These are phyloP conservation scores for Lucilia cuprina DNA, from an alignment of 1,140 invertebrate genomes.

Conservation along the genomic window DNA sequence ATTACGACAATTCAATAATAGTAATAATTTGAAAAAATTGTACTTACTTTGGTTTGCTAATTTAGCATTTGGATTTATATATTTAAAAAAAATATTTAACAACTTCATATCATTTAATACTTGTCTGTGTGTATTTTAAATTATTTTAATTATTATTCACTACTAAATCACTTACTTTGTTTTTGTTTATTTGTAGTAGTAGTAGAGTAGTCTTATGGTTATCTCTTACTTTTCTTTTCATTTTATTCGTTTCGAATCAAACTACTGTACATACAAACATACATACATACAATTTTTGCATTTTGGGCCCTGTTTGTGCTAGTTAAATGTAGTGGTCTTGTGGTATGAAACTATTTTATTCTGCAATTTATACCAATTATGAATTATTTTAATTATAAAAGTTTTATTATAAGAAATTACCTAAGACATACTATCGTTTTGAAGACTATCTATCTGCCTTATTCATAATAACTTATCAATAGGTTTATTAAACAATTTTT, in stretches of 20 bases:
- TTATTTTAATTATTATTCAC: slow-evolving; percentile 1
- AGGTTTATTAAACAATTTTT: too few relatives aligned
- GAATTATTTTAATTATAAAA: too few relatives aligned
- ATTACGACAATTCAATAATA: slow-evolving; percentile 62
- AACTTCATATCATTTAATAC: not conserved
- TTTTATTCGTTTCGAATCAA: not conserved
- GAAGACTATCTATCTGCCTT: too few relatives aligned
- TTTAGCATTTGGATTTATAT: not conserved
- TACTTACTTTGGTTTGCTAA: slow-evolving; percentile 50
- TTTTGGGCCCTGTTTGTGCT: slow-evolving; percentile 18
- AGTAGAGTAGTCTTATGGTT: not conserved
- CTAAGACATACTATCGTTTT: too few relatives aligned
- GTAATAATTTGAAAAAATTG: slow-evolving; percentile 58
- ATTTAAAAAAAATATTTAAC: too few relatives aligned
- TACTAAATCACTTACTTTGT: slow-evolving; percentile 38
- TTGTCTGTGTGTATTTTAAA: not conserved
- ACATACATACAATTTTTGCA: not conserved
- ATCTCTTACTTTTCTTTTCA: slow-evolving; percentile 21
- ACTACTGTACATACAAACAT: not conserved
- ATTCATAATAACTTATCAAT: too few relatives aligned
- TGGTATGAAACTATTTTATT: not conserved
- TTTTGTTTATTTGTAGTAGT: slow-evolving; percentile 35
- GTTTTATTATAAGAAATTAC: too few relatives aligned
- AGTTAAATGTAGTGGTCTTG: slow-evolving; percentile 26
- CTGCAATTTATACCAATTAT: slow-evolving; percentile 30